Percentiles rank a stretch among this genome's conserved stretches.
Conservation (phyloP, 2,113 vertebrate genomes). For the Zosterops hypoxanthus region DNA sequence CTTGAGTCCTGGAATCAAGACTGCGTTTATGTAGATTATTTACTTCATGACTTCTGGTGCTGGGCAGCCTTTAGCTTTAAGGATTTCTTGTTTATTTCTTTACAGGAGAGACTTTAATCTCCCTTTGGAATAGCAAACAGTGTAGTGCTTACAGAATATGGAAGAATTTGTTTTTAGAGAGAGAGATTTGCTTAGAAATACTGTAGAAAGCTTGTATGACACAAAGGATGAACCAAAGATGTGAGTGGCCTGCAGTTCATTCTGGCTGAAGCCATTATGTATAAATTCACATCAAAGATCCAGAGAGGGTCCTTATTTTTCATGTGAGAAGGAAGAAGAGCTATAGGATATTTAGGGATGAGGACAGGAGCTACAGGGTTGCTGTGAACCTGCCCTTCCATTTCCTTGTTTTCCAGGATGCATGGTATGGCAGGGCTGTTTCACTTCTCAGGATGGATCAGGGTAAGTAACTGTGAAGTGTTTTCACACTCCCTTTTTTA, state of each 20-base stretch:
- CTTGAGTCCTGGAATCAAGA: not conserved
- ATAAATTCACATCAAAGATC: not conserved
- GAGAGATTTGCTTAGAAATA: not conserved
- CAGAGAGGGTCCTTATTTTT: not conserved
- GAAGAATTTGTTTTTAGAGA: not conserved
- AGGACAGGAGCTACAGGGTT: not conserved
- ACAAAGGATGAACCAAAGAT: not conserved
- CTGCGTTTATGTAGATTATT: not conserved
- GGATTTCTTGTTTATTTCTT: not conserved
- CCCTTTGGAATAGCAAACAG: not conserved
- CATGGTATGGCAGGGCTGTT: constrained; percentile 87
- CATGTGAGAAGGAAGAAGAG: not conserved
- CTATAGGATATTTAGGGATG: not conserved
- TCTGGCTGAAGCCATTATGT: not conserved
- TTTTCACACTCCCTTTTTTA: not conserved
- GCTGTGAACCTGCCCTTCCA: not conserved
- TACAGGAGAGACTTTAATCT: not conserved
- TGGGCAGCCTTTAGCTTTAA: not conserved
- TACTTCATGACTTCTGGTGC: not conserved
- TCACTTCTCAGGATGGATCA: constrained; percentile 84
- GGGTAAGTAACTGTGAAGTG: constrained; percentile 72
- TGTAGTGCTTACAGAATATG: not conserved
- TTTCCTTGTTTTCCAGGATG: constrained; percentile 76
- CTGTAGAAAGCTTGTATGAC: not conserved
- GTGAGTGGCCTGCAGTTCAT: not conserved